Percentiles rank a stretch among this genome's conserved stretches.
These are phyloP conservation scores for Lepidonotus clava DNA, from an alignment of 2,888 invertebrate species.

Conservation along the genomic window DNA sequence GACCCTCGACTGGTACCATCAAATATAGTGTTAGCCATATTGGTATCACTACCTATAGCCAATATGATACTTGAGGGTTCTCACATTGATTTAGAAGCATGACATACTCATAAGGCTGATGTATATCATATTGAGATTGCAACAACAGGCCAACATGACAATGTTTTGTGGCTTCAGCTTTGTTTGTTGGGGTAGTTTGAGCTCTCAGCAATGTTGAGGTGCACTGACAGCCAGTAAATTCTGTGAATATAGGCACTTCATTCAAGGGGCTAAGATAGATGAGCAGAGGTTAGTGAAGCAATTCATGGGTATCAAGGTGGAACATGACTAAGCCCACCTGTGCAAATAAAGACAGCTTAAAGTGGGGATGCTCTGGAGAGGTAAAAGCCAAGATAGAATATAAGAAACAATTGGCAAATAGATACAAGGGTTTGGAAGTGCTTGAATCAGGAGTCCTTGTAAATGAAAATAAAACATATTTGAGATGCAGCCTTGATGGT, in stretches of 20 bases:
- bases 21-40: neutral
- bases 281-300: neutral
- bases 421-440: neutral
- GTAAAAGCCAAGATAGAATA: neutral
- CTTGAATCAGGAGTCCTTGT: neutral
- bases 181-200: too few species aligned
- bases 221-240: neutral
- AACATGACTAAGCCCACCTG: neutral
- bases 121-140: neutral
- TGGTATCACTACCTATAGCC: neutral
- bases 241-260: neutral
- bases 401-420: neutral
- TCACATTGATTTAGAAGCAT: neutral
- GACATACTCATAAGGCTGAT: neutral
- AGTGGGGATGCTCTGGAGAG: neutral
- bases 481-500: constrained; percentile 58
- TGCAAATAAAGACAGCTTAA: neutral
- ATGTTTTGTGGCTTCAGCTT: constrained; percentile 12
- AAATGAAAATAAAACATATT: neutral
- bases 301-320: neutral
- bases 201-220: neutral
- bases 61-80: too few species aligned
- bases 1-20: neutral
- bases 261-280: neutral
- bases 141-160: neutral